These are phyloP conservation scores for Clitarchus hookeri DNA, from an alignment of 2,888 invertebrate species.

Conservation along the genomic window DNA sequence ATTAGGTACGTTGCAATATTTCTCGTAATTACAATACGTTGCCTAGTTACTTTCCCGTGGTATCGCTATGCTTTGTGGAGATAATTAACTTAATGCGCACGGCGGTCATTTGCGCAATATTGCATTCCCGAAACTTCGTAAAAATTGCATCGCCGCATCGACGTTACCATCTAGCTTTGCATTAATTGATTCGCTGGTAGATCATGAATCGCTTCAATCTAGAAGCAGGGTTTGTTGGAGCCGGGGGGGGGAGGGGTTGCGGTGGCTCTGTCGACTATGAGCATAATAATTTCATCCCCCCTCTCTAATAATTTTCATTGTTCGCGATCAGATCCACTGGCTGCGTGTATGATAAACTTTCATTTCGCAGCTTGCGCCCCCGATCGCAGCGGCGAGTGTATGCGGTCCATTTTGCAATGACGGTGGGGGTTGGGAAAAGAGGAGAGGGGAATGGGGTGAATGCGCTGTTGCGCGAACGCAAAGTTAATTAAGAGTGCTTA, in stretches of 20 bases:
- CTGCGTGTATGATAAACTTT: background rate
- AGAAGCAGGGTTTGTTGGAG: background rate
- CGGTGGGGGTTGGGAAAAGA: background rate
- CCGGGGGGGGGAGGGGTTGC: background rate
- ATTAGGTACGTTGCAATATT: too few relatives aligned
- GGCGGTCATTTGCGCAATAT: background rate
- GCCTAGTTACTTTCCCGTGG: too few relatives aligned
- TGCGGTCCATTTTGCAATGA: background rate
- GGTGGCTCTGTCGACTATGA: background rate
- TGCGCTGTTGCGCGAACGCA: background rate
- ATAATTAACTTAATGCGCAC: background rate
- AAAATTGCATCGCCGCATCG: background rate
- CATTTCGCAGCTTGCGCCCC: background rate
- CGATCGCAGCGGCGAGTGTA: background rate
- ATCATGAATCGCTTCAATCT: constrained; percentile 6
- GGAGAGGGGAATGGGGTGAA: background rate
- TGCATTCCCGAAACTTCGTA: background rate
- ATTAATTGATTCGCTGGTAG: background rate
- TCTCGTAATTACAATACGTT: too few relatives aligned
- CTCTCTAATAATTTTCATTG: background rate
- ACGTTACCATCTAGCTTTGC: background rate
- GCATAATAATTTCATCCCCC: background rate
- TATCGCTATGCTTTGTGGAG: background rate
- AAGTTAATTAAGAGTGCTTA: constrained; percentile 14
- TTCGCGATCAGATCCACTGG: background rate